phyloP scores from a whole-genome alignment of 92 coral and sea anemone genomes.

The Porites evermanni region DNA sequence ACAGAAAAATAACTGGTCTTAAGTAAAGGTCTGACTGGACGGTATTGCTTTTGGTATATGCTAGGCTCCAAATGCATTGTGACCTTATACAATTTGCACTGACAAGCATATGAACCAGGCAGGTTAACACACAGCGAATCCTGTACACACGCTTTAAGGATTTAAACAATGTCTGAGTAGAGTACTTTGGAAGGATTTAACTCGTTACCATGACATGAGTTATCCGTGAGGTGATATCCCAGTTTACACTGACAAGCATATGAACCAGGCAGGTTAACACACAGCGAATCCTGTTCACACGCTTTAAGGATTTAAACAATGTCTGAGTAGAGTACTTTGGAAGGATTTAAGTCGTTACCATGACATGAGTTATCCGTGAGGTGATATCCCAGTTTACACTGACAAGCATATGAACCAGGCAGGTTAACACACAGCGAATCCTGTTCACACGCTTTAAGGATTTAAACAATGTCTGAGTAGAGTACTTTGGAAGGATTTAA shows the following conservation, averaged over 20 bases:
- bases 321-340: too few species aligned
- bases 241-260: slow-evolving; percentile 67
- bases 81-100: too few species aligned
- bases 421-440: slow-evolving; percentile 46
- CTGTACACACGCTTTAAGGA: neutral
- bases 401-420: slow-evolving; percentile 66
- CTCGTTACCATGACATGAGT: slow-evolving; percentile 43
- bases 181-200: neutral
- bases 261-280: slow-evolving; percentile 64
- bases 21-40: too few species aligned
- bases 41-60: too few species aligned
- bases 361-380: slow-evolving; percentile 18
- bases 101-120: too few species aligned
- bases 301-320: neutral
- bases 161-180: neutral
- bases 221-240: slow-evolving; percentile 42
- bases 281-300: neutral
- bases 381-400: slow-evolving; percentile 63
- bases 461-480: neutral
- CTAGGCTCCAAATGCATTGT: too few species aligned
- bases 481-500: neutral
- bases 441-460: neutral
- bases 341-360: slow-evolving; percentile 33
- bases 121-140: too few species aligned
- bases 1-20: too few species aligned